Conservation (phyloP, 2,113 vertebrate genomes). For the Paraplagusia blochii region DNA sequence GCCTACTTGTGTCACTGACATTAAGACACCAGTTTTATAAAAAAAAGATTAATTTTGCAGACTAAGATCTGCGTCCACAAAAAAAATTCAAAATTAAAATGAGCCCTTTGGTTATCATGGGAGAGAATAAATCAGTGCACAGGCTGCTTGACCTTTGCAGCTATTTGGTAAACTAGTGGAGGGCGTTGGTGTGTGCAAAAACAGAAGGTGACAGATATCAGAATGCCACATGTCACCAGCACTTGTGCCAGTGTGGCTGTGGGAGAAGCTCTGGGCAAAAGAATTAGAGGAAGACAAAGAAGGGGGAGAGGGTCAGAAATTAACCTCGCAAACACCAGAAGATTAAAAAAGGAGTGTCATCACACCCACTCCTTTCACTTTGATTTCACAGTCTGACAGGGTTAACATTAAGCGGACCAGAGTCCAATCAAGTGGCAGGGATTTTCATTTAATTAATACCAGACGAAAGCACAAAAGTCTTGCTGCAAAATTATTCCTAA, state of each 20-base stretch:
- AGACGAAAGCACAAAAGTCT: neutral
- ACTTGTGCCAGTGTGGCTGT: constrained; percentile 50
- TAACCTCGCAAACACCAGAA: constrained; percentile 22
- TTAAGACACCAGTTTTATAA: constrained; percentile 23
- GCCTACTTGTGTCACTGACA: constrained; percentile 27
- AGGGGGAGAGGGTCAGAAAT: constrained; percentile 38
- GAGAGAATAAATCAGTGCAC: constrained; percentile 44
- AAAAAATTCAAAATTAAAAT: constrained; percentile 43
- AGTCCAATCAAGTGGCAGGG: neutral
- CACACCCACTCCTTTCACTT: constrained; percentile 20
- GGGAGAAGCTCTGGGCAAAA: constrained; percentile 56
- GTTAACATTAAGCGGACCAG: constrained; percentile 18
- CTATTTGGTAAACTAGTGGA: constrained; percentile 64
- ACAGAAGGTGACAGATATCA: constrained; percentile 74
- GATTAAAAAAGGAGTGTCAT: constrained; percentile 16
- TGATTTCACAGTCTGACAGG: constrained; percentile 27
- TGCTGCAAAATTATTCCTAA: neutral
- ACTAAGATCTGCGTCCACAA: constrained; percentile 26
- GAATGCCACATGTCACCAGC: constrained; percentile 64
- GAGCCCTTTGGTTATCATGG: constrained; percentile 54
- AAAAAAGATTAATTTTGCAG: constrained; percentile 13
- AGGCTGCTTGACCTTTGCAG: constrained; percentile 71
- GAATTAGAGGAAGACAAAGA: constrained; percentile 14
- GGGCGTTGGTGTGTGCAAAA: constrained; percentile 50
- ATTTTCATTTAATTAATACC: neutral